Percentiles rank a stretch among this genome's conserved stretches.
These are phyloP conservation scores for Micromussa lordhowensis DNA, from an alignment of 92 coral and sea anemone genomes.

Conservation along the genomic window DNA sequence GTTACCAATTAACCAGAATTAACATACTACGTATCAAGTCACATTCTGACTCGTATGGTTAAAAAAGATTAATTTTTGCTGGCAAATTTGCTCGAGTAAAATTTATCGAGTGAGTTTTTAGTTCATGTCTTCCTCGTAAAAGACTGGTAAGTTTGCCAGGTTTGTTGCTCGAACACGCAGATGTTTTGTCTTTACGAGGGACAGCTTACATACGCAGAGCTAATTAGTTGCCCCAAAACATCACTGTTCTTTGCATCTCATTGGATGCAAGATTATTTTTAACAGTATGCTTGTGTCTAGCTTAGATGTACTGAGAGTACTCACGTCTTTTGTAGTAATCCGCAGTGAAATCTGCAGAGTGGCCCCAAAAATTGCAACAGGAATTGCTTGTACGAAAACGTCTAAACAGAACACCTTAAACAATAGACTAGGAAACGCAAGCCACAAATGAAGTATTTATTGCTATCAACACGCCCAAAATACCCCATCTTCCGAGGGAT, in stretches of 20 bases:
- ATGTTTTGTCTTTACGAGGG: background rate
- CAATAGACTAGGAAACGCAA: background rate
- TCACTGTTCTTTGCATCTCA: background rate
- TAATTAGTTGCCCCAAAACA: background rate
- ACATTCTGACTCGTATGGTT: background rate
- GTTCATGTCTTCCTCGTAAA: background rate
- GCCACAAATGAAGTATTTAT: background rate
- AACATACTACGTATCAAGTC: background rate
- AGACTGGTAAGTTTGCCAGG: background rate
- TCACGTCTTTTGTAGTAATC: background rate
- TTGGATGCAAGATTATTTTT: background rate
- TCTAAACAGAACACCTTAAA: background rate
- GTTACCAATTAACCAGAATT: background rate
- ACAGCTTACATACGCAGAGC: background rate
- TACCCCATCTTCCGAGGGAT: background rate
- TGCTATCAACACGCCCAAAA: slow-evolving; percentile 9
- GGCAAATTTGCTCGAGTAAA: background rate
- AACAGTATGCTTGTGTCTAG: background rate
- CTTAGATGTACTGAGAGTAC: background rate
- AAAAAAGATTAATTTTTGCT: background rate
- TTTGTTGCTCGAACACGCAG: background rate
- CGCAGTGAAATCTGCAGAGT: background rate
- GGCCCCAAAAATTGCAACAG: background rate
- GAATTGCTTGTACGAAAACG: background rate
- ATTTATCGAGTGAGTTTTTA: background rate